Evolutionary conservation across 2,888 invertebrate species (phyloP), one percentile per base, ranked within the genome.

Genomic region (Busseola fusca): DNA sequence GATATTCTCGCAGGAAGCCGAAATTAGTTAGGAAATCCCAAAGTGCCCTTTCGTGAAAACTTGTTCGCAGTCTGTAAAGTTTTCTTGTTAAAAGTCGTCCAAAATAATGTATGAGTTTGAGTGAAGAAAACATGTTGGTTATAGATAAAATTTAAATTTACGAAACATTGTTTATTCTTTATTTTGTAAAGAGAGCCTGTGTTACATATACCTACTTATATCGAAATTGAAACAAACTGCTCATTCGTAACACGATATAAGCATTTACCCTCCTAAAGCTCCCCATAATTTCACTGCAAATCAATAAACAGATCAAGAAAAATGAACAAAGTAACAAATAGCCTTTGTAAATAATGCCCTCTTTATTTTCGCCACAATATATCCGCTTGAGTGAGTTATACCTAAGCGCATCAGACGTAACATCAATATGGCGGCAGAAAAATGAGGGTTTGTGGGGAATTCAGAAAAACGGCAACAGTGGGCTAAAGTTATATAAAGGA

Each of bases 41-140:
- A 54, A 48, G 56, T 62, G 58, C 30, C 45, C 71, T 63, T 63
- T 62, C 52, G 37, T 40, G 30, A 34, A 68, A 52, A 70, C 71
- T 58, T 37, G 21, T 62, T 56, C 48, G 16, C 59, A 59, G 64
- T 64, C 64, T 12, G 50, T 50, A 30, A 78, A 78, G 60, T 64
- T 76, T 78, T 78, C 78, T 78, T 60, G 78, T 76, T 76, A 78
- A 57, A 76, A 72, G 42, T 56, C 72, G 25, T 30, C 64, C 14
- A 42, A 64, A 70, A 54, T 62, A 50, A 42, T 56, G 56, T 72
- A 21, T 76, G 62, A 76, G 77, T 77, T 77, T 64, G 27, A n/a
- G 14, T 37, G n/a, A 70, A 64, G 77, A 58, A 63, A 40, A 57
- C 50, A 50, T 42, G 37, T 30, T 57, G 16, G 25, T 45, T 21